Evolutionary conservation across 2,113 vertebrate genomes (phyloP), one percentile per base, ranked within the genome.

Genomic region (Brachyhypopomus occidentalis): DNA sequence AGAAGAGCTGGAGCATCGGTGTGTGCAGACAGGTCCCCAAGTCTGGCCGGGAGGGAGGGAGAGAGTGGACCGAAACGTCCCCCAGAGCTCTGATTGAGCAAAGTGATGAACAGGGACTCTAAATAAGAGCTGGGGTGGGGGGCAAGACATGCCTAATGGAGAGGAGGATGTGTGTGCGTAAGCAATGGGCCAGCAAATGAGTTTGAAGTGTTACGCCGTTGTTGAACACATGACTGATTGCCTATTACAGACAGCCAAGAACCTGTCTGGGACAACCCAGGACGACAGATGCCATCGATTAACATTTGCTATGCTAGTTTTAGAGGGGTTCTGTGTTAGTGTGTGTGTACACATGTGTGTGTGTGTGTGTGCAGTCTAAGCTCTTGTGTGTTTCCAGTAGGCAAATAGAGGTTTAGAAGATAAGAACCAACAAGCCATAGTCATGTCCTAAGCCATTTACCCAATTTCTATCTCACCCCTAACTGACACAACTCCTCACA

Each of bases 361-460:
- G 83, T 59, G 63, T 83, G 58, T 62, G 11, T 4, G 45, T 69
- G 70, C 36, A 52, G 63, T 58, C 2, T 23, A 2, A 22, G 27
- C 11, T 12, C 16, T 22, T 63, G 14, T 69, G 20, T 73, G 66
- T 77, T 7, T 87, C n/a, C 77, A 88, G 86, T 89, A 85, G 83
- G 86, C 88, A 89, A 91, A 91, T 84, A 90, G 56, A 90, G 84
- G 87, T 89, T 91, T 86, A 81, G 25, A 19, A 73, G 79, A 86
- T 91, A 90, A 91, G 87, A 90, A 87, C 83, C 90, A 84, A 62
- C 76, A 59, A 83, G 86, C 83, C 85, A 75, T 71, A 81, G 82
- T 85, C 5, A 72, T 63, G 73, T 77, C 67, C 83, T 91, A 93
- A 93, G 87, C 92, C 88, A 91, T 89, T 92, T 91, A 91, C 5